Base-by-base conservation (phyloP, 2,888 invertebrate species). In the Netelia fuscicornis region DNA sequence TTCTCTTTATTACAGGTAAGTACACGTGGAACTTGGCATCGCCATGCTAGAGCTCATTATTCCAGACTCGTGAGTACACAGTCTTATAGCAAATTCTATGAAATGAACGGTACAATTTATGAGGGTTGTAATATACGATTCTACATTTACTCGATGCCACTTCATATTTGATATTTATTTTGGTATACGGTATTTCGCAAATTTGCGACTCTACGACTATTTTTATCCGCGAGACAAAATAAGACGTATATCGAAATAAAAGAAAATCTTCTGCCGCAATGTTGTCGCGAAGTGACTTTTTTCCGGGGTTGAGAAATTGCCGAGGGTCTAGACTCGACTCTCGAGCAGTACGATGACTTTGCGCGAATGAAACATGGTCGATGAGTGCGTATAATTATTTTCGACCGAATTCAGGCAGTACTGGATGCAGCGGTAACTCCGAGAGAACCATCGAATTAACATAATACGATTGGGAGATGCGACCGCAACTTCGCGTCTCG, bases 401-500 rank as follows among this genome's bases (percentile, higher is more conserved):
- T 48, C 71, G 71, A 13, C 37, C 58, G 78, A 23, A 20, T 56
- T 65, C 10, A 30, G 30, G 30, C 30, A 48, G 30, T 25, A 20
- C 60, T 56, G 65, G 8, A 37, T 79, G 60, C 70, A 70, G 20
- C 30, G 60, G 23, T 37, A 58, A 25, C 11, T 37, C 37, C 23
- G 54, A 52, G 13, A 56, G 75, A 37, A 78, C n/a, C 60, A 64
- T 25, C 48, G 48, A 78, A 60, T 58, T 37, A 37, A 68, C 86
- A 89, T 88, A 88, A 89, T 88, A 89, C 88, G 82, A 80, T 80
- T 87, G 89, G 90, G 89, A 91, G 77, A 84, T 72, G 81, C 62
- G 86, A 72, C 78, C 81, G 83, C 83, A 72, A 81, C 83, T 56
- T 56, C 81, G 68, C 77, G 60, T 68, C 75, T 81, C 62, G 76